Conservation (phyloP, 2,888 invertebrate genomes). For the Phaedon cochleariae region DNA sequence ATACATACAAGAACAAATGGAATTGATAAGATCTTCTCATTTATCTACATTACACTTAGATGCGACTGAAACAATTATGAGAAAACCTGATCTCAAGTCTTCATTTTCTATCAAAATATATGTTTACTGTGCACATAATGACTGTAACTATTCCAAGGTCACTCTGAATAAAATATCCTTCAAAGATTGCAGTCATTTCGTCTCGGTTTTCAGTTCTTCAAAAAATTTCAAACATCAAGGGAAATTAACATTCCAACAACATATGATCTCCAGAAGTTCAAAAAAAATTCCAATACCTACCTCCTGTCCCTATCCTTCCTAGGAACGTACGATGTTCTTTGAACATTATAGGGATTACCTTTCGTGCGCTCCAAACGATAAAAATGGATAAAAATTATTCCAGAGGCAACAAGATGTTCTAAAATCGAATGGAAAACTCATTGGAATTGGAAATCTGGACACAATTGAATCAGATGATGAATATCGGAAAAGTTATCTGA, state of each 20-base stretch:
- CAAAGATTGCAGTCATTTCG: not conserved
- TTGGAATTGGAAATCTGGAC: slow-evolving; percentile 6
- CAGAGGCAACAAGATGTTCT: slow-evolving; percentile 12
- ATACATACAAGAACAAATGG: slow-evolving; percentile 16
- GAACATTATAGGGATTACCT: no score
- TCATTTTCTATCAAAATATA: slow-evolving; percentile 11
- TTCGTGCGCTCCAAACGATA: no score
- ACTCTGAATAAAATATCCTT: not conserved
- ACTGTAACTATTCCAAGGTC: slow-evolving; percentile 7
- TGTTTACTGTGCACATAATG: slow-evolving; percentile 7
- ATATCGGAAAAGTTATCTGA: slow-evolving; percentile 11
- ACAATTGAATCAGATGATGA: slow-evolving; percentile 17
- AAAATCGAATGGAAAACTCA: not conserved
- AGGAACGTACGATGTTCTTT: no score
- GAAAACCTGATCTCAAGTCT: slow-evolving; percentile 14
- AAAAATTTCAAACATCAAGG: not conserved
- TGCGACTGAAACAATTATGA: slow-evolving; percentile 13
- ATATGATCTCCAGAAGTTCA: not conserved
- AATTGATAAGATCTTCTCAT: slow-evolving; percentile 6
- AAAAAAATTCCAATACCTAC: not conserved
- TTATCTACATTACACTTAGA: slow-evolving; percentile 14
- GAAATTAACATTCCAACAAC: slow-evolving; percentile 3
- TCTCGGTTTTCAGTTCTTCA: slow-evolving; percentile 2
- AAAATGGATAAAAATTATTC: no score
- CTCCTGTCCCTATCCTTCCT: no score